Conservation (phyloP, 2,888 invertebrate species). For the Phortica okadai region DNA sequence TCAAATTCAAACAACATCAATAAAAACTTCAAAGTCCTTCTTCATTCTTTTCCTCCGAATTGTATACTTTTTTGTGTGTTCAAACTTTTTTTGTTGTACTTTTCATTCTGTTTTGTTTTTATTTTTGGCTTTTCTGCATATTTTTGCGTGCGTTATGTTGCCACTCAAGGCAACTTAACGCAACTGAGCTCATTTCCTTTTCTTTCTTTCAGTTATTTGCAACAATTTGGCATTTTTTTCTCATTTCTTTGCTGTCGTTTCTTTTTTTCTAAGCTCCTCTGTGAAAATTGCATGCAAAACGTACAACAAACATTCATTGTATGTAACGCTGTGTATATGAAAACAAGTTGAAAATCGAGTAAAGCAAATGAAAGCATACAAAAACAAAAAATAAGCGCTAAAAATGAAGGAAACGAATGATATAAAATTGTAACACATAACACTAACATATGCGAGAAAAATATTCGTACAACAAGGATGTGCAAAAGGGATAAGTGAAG, state of each 20-base stretch:
- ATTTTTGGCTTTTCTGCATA: constrained; percentile 1
- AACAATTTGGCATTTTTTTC: neutral
- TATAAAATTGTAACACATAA: constrained; percentile 41
- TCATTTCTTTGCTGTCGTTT: too few relatives aligned
- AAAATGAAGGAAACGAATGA: constrained; percentile 27
- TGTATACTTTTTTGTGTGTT: neutral
- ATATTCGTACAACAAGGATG: neutral
- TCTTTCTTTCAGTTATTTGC: constrained; percentile 8
- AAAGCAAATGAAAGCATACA: constrained; percentile 33
- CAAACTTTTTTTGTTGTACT: neutral
- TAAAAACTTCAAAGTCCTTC: constrained; percentile 63
- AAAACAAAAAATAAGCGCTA: constrained; percentile 22
- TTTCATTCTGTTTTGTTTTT: neutral
- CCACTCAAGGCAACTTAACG: constrained; percentile 12
- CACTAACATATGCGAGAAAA: constrained; percentile 44
- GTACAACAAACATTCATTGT: constrained; percentile 48
- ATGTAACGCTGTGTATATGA: neutral
- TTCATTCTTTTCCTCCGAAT: constrained; percentile 20
- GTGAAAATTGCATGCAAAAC: constrained; percentile 61
- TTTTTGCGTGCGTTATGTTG: constrained; percentile 4
- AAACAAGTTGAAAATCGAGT: constrained; percentile 15
- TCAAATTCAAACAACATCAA: constrained; percentile 67
- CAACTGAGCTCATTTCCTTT: constrained; percentile 12
- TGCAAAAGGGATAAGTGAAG: constrained; percentile 34
- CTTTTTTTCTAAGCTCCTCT: neutral